Conservation (phyloP, 2,797 vertebrate species). For the Pelochelys cantorii region DNA sequence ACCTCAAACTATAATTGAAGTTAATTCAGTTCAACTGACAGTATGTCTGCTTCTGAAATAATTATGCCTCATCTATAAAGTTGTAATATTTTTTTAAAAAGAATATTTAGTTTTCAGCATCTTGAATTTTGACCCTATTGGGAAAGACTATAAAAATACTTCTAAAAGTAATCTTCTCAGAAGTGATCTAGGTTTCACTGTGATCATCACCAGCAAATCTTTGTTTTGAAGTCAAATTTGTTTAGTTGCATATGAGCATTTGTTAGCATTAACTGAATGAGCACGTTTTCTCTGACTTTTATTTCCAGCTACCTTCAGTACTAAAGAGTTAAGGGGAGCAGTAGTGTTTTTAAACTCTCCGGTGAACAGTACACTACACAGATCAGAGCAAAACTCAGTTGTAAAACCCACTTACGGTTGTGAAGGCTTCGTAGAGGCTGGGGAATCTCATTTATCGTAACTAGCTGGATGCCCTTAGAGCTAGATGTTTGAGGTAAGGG, state of each 20-base stretch:
- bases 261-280: conserved; percentile 64
- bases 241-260: conserved; percentile 73
- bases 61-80: conserved; percentile 73
- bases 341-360: conserved; percentile 36
- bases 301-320: conserved; percentile 19
- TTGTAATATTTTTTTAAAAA: conserved; percentile 71
- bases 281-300: conserved; percentile 54
- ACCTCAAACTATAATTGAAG: conserved; percentile 86
- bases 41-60: conserved; percentile 67
- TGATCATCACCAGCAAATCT: conserved; percentile 85
- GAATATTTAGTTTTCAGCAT: conserved; percentile 75
- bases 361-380: conserved; percentile 41
- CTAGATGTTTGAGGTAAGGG: background rate
- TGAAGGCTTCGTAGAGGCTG: conserved; percentile 38
- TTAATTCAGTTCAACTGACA: conserved; percentile 45
- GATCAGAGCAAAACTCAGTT: background rate
- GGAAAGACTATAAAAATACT: conserved; percentile 73
- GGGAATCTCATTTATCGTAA: background rate
- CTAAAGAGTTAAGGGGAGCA: conserved; percentile 17
- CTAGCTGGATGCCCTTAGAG: background rate
- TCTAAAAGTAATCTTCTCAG: conserved; percentile 76
- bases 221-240: conserved; percentile 65
- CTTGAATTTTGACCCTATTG: conserved; percentile 75
- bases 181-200: conserved; percentile 81
- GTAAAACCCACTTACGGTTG: conserved; percentile 35